Percentiles rank a stretch among this genome's conserved stretches.
These are phyloP conservation scores for Sporophila hypoxantha DNA, from an alignment of 2,113 vertebrate genomes.

Conservation along the genomic window DNA sequence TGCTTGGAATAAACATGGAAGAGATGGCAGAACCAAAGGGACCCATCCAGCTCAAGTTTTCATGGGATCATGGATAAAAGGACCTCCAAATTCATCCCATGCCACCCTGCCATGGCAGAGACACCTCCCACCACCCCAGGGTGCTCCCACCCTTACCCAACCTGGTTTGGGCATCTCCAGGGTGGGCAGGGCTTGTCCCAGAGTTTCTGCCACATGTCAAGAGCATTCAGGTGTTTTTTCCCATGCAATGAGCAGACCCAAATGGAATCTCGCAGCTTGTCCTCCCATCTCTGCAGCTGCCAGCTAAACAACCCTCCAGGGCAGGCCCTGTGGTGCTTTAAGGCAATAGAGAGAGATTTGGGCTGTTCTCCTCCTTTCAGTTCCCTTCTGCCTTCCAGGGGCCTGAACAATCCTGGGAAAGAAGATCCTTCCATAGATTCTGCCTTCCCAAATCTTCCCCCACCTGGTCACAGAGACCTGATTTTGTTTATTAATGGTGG, in stretches of 20 bases:
- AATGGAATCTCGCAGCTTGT: background rate
- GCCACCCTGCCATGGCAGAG: background rate
- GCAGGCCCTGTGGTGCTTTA: background rate
- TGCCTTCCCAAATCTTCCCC: background rate
- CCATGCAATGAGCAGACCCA: background rate
- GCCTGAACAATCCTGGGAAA: background rate
- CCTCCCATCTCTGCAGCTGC: background rate
- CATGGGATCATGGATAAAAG: background rate
- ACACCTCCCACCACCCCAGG: background rate
- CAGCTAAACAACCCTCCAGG: background rate
- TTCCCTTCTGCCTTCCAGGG: background rate
- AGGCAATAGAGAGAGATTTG: background rate
- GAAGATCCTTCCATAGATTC: background rate
- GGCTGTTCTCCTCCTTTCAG: background rate
- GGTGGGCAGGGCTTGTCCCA: background rate
- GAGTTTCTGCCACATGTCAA: background rate
- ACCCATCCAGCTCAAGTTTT: background rate
- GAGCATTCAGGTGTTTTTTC: background rate
- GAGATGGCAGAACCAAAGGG: background rate
- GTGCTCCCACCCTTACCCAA: no score
- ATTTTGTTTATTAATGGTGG: background rate
- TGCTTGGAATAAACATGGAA: background rate
- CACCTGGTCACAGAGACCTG: background rate
- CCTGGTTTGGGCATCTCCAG: background rate
- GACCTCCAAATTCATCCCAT: background rate